phyloP scores from a whole-genome alignment of 1,140 invertebrate genomes.

The Lordiphosa clarofinis region DNA sequence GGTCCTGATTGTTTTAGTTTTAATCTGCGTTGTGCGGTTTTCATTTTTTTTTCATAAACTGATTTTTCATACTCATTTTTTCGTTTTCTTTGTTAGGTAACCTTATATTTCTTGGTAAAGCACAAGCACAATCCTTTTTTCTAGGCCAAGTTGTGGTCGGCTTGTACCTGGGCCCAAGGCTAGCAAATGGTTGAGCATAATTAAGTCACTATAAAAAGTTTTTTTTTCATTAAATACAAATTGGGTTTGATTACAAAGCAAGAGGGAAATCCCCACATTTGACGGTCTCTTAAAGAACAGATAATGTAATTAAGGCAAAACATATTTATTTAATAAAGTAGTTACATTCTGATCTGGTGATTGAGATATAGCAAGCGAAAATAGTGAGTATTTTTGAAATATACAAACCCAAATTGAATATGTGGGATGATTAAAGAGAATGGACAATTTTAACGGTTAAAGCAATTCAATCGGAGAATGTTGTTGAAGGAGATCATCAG shows the following conservation, averaged over 20 bases:
- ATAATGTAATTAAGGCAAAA: not conserved
- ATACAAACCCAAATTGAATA: too few relatives aligned
- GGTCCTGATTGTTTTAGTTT: conserved; percentile 10
- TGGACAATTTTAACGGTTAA: too few relatives aligned
- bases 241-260: not conserved
- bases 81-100: conserved; percentile 15
- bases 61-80: conserved; percentile 7
- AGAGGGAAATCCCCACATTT: conserved; percentile 13
- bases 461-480: too few relatives aligned
- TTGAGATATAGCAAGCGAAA: too few relatives aligned
- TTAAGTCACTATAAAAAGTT: conserved; percentile 23
- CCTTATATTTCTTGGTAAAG: conserved; percentile 23
- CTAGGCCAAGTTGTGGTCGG: conserved; percentile 1
- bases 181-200: conserved; percentile 30
- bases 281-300: not conserved
- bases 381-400: too few relatives aligned
- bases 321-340: too few relatives aligned
- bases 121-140: conserved; percentile 12
- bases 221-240: too few relatives aligned
- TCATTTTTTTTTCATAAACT: conserved; percentile 16
- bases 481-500: too few relatives aligned
- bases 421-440: too few relatives aligned
- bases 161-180: not conserved
- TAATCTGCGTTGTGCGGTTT: conserved; percentile 6
- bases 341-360: too few relatives aligned